Evolutionary conservation across 2,113 vertebrate species (phyloP).

Genomic region (Myotis lucifugus): DNA sequence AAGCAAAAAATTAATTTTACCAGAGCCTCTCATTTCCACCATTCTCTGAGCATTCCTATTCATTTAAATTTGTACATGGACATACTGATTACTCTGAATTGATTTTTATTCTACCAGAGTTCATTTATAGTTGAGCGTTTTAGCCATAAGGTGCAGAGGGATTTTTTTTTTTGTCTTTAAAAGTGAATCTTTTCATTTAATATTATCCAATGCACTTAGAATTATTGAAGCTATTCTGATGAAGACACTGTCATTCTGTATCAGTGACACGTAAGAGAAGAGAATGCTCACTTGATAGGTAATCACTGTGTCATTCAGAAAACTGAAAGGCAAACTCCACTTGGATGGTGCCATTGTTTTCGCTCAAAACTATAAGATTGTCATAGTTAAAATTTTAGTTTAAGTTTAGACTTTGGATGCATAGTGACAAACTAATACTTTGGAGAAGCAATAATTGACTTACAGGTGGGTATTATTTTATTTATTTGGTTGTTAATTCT

Average conservation of each 20-base stretch:
- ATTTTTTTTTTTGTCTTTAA: background rate
- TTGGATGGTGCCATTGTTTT: background rate
- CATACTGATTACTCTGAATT: background rate
- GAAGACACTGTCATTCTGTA: background rate
- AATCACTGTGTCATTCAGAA: background rate
- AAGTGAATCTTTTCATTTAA: background rate
- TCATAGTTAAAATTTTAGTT: background rate
- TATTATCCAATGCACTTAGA: background rate
- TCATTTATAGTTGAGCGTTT: background rate
- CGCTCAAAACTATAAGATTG: background rate
- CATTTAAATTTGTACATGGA: background rate
- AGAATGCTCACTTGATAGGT: background rate
- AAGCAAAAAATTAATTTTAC: slow-evolving; percentile 25
- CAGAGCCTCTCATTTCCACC: background rate
- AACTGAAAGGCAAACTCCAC: background rate
- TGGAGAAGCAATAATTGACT: background rate
- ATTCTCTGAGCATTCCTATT: slow-evolving; percentile 7
- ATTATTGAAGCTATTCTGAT: background rate
- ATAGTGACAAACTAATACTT: background rate
- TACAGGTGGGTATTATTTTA: background rate
- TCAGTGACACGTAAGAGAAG: background rate
- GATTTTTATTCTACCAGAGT: slow-evolving; percentile 1
- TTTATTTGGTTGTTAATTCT: background rate
- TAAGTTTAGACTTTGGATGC: background rate
- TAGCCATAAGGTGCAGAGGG: background rate